phyloP scores from a whole-genome alignment of 1,140 invertebrate genomes.

The Ericerus pela region DNA sequence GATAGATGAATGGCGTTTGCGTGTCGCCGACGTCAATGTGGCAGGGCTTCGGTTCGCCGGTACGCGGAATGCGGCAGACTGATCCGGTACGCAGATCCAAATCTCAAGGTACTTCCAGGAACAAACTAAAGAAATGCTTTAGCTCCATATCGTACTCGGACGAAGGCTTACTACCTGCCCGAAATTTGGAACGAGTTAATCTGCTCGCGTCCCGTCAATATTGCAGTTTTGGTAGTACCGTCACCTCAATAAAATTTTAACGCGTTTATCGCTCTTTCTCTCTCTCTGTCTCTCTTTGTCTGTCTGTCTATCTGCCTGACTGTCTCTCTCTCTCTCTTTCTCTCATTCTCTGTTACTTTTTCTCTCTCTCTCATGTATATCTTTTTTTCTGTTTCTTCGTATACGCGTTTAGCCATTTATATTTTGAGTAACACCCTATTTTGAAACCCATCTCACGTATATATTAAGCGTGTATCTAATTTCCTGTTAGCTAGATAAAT shows the following conservation, averaged over 20 bases:
- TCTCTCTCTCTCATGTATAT: too few species aligned
- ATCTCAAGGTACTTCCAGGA: slow-evolving; percentile 64
- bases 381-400: too few species aligned
- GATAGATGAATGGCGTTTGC: slow-evolving; percentile 24
- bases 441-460: too few species aligned
- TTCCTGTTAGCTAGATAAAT: too few species aligned
- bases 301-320: too few species aligned
- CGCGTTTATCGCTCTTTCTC: too few species aligned
- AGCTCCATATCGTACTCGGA: slow-evolving; percentile 60
- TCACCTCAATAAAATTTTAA: background rate
- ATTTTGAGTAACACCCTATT: too few species aligned
- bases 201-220: slow-evolving; percentile 67
- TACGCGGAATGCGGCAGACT: slow-evolving; percentile 15
- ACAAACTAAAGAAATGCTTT: slow-evolving; percentile 73
- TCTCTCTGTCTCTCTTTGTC: too few species aligned
- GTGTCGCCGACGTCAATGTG: slow-evolving; percentile 24
- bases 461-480: too few species aligned
- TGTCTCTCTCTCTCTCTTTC: too few species aligned
- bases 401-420: too few species aligned
- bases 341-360: too few species aligned
- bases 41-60: slow-evolving; percentile 26
- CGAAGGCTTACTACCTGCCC: slow-evolving; percentile 36
- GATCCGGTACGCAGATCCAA: slow-evolving; percentile 50
- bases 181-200: slow-evolving; percentile 38
- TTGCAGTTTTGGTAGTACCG: slow-evolving; percentile 83